A percentile compares a stretch with the other conserved stretches of the same genome.
phyloP scores from a whole-genome alignment of 2,888 invertebrate genomes.

The Xylota sylvarum region DNA sequence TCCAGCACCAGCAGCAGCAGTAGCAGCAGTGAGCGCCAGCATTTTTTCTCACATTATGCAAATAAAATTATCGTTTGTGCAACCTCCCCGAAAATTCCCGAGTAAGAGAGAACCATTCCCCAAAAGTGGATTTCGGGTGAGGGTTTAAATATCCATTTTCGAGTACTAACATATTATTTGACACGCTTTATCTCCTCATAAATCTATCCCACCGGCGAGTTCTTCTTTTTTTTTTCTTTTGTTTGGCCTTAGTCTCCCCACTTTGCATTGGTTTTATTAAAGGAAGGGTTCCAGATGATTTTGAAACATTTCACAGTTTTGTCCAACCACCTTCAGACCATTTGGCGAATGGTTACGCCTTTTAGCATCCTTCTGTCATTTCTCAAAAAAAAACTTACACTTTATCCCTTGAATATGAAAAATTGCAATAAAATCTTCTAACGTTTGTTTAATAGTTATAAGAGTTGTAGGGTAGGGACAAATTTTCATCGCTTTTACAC shows the following conservation, averaged over 20 bases:
- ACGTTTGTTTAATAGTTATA: background rate
- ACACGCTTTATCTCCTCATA: constrained; percentile 76
- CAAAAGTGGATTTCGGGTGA: constrained; percentile 72
- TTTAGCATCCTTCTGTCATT: constrained; percentile 49
- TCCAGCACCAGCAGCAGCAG: no score
- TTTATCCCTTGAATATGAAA: constrained; percentile 45
- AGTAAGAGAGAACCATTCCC: constrained; percentile 16
- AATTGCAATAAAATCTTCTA: constrained; percentile 34
- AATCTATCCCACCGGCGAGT: constrained; percentile 61
- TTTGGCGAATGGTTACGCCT: constrained; percentile 52
- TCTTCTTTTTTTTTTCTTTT: constrained; percentile 28
- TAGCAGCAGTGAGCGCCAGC: constrained; percentile 43
- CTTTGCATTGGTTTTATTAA: constrained; percentile 2
- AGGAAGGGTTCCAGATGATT: constrained; percentile 63
- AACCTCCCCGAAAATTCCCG: constrained; percentile 46
- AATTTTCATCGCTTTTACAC: no score
- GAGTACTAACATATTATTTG: constrained; percentile 77
- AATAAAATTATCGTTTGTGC: constrained; percentile 74
- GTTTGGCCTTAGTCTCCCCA: no score
- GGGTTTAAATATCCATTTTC: constrained; percentile 77
- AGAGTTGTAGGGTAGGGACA: background rate
- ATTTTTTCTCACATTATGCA: constrained; percentile 77
- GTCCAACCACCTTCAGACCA: constrained; percentile 50
- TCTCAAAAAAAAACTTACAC: constrained; percentile 2
- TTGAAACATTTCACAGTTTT: constrained; percentile 51